Evolutionary conservation across 2,888 invertebrate genomes (phyloP), one percentile per base, ranked within the genome.

Genomic region (Campoletis raptor): DNA sequence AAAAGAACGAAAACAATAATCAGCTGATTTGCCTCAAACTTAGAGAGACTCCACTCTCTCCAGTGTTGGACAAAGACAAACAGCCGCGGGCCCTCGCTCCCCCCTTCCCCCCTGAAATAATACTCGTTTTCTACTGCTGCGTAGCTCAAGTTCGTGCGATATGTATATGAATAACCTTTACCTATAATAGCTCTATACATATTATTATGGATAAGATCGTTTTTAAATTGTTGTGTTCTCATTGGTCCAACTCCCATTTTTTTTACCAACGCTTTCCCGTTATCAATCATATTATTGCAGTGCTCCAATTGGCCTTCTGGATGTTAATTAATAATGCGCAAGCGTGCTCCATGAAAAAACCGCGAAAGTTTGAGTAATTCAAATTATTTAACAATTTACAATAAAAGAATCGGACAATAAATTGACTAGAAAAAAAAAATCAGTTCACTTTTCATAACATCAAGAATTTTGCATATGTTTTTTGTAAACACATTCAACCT

Each of bases 1-100:
- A n/a, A 30, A 54, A 67, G n/a, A 45, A 52, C 79, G 91, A 93
- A 92, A 93, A 93, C 93, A 93, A 91, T 92, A 92, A 93, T 93
- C 93, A 93, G 93, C 93, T 93, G 93, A 93, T 93, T 92, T 85
- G 82, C 69, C 77, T 52, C 30, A 57, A 80, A 76, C 30, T 12
- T 40, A 57, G 57, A 70, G 45, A 57, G 12, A 61, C 54, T 24
- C 80, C 78, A 21, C 67, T 76, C 52, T 57, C 30, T 18, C 73
- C 3, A 30, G 30, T 40, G 10, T 48, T 64, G 37, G 85, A 80
- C 5, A 42, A 64, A 69, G 45, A 52, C 30, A 74, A 4, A 61
- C 70, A 54, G 9, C 36, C 40, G 24, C 15, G 30, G 15, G 30
- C 48, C 9, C 30, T 9, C n/a, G n/a, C 21, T 9, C 21, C 54